Evolutionary conservation across 2,888 invertebrate genomes (phyloP).

Genomic region (Scaptomyza polygonia): DNA sequence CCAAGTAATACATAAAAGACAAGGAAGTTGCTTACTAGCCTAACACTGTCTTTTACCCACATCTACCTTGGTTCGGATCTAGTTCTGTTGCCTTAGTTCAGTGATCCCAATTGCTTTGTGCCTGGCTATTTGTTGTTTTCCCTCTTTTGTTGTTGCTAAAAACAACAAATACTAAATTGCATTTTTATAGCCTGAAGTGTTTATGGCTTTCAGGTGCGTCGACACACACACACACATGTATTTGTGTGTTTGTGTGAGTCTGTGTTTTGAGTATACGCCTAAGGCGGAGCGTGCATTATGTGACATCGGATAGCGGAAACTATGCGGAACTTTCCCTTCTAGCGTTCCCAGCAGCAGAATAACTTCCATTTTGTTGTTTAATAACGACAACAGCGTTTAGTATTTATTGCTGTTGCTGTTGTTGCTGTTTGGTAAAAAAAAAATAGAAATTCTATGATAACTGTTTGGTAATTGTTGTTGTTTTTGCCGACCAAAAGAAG

Average conservation of each 20-base stretch:
- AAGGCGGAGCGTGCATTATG: slow-evolving; percentile 63
- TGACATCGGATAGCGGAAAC: slow-evolving; percentile 64
- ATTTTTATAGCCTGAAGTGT: slow-evolving; percentile 70
- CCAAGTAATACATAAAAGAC: slow-evolving; percentile 28
- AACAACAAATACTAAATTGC: slow-evolving; percentile 72
- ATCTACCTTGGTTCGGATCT: slow-evolving; percentile 21
- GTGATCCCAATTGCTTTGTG: slow-evolving; percentile 57
- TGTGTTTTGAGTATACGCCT: slow-evolving; percentile 4
- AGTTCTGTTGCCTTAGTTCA: slow-evolving; percentile 52
- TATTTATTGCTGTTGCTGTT: slow-evolving; percentile 33
- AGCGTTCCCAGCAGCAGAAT: slow-evolving; percentile 7
- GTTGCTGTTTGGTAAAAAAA: not conserved
- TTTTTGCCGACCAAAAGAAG: not conserved
- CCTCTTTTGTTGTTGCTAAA: slow-evolving; percentile 35
- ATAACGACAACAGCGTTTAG: slow-evolving; percentile 26
- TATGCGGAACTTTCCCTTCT: slow-evolving; percentile 23
- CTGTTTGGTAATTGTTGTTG: not conserved
- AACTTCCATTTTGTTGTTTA: slow-evolving; percentile 21
- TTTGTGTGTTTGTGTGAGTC: not conserved
- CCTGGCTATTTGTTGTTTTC: slow-evolving; percentile 31
- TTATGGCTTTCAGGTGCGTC: slow-evolving; percentile 33
- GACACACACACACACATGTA: slow-evolving; percentile 2
- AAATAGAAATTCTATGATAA: slow-evolving; percentile 15
- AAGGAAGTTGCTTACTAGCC: slow-evolving; percentile 36
- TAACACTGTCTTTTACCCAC: not conserved